These are phyloP conservation scores for Macrophya annulata DNA, from an alignment of 2,888 invertebrate genomes.

Conservation along the genomic window DNA sequence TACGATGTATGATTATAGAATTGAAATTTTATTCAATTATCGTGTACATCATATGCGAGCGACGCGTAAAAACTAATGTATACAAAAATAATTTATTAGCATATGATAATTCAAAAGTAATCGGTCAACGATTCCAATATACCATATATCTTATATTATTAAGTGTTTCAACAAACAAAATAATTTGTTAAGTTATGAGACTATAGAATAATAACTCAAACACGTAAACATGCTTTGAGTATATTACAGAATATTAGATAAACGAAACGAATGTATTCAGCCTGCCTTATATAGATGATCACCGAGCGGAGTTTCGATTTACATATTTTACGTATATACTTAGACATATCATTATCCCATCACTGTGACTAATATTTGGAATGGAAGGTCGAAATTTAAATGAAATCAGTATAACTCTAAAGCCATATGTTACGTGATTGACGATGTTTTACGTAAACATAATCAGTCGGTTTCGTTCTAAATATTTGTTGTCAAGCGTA, in stretches of 20 bases:
- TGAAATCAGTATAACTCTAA: background rate
- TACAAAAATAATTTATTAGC: background rate
- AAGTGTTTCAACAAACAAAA: background rate
- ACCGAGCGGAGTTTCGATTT: background rate
- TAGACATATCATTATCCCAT: background rate
- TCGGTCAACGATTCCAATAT: background rate
- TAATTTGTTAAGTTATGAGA: background rate
- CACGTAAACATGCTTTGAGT: background rate
- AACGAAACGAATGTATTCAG: background rate
- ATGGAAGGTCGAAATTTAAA: background rate
- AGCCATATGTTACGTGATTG: background rate
- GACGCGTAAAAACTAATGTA: background rate
- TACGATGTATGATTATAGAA: background rate
- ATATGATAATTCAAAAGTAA: background rate
- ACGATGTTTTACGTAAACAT: background rate
- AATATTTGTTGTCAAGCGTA: background rate
- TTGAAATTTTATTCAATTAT: background rate
- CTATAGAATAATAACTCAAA: slow-evolving; percentile 5
- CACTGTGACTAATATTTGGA: background rate
- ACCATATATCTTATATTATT: background rate
- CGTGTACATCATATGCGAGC: background rate
- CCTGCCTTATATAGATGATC: slow-evolving; percentile 2
- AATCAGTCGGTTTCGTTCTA: background rate
- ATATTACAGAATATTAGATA: slow-evolving; percentile 1
- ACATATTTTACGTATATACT: background rate